Evolutionary conservation across 2,113 vertebrate species (phyloP), one percentile per base, ranked within the genome.

Genomic region (Furnarius figulus): DNA sequence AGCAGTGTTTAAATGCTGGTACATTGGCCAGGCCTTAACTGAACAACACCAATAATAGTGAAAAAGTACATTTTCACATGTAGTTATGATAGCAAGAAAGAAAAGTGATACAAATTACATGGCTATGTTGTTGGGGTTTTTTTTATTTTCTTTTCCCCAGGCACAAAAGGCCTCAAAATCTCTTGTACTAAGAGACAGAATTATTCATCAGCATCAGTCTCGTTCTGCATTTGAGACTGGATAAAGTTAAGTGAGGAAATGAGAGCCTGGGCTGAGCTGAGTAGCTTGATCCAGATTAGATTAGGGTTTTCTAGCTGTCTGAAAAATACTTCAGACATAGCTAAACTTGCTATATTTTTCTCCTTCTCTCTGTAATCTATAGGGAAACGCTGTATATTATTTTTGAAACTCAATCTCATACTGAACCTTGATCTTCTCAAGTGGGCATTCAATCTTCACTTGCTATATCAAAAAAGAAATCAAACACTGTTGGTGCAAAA

Each of bases 391-490:
- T 61, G 20, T 37, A 53, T 71, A 44, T 6, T 84, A 46, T 87
- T 59, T 76, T 75, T 65, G 87, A 95, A 90, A 53, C 16, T 88
- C 47, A 53, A 7, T 97, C 31, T 65, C 15, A 5, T 44, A 22
- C 33, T 83, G 74, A 91, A 70, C 14, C 23, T 94, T 92, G 33
- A 53, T 70, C 16, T 83, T 68, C 71, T 96, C 66, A 80, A 88
- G 31, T 49, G 72, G 31, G 33, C 22, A 79, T 74, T 89, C 52
- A 37, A 68, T 93, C 52, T 52, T 91, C 44, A 53, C 10, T 94
- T 90, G 53, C 49, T 85, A 70, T 66, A 95, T 86, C 20, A 74
- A 77, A 94, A 94, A 94, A 74, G 61, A 91, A 94, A 89, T 74
- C 56, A 90, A 94, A 40, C 15, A 47, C 1, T 5, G 31, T 85